A percentile compares a stretch with the other conserved stretches of the same genome.
Conservation (phyloP, 1,140 invertebrate genomes). For the Ips typographus region DNA sequence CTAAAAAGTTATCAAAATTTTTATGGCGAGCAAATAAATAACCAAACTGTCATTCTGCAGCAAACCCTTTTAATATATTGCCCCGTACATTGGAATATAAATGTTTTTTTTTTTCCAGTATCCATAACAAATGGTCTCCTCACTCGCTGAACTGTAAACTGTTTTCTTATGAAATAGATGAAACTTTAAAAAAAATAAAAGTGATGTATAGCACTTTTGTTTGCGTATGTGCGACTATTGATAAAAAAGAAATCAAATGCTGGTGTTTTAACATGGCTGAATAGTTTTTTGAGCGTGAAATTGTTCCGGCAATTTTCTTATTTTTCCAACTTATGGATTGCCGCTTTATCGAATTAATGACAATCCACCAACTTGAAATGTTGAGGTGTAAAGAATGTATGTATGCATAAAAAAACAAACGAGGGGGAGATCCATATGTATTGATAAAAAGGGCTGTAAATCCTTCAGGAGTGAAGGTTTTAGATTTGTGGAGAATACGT, state of each 20-base stretch:
- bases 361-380: too few relatives aligned
- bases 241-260: neutral
- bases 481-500: too few relatives aligned
- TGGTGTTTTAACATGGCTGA: neutral
- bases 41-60: neutral
- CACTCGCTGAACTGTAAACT: slow-evolving; percentile 15
- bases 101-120: slow-evolving; percentile 12
- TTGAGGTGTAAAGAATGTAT: too few relatives aligned
- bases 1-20: too few relatives aligned
- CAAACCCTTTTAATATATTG: slow-evolving; percentile 2
- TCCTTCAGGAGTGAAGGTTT: too few relatives aligned
- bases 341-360: too few relatives aligned
- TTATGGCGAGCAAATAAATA: too few relatives aligned
- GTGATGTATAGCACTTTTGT: slow-evolving; percentile 6
- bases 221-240: slow-evolving; percentile 7
- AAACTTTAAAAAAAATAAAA: slow-evolving; percentile 12
- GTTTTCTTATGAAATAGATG: slow-evolving; percentile 14
- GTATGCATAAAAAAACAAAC: too few relatives aligned
- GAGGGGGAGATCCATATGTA: too few relatives aligned
- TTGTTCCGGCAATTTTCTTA: neutral
- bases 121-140: slow-evolving; percentile 10
- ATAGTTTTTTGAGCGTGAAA: neutral
- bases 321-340: too few relatives aligned
- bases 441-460: too few relatives aligned
- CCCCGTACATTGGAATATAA: slow-evolving; percentile 8